Evolutionary conservation across 2,797 vertebrate genomes (phyloP).

Genomic region (Rallus crepitans): DNA sequence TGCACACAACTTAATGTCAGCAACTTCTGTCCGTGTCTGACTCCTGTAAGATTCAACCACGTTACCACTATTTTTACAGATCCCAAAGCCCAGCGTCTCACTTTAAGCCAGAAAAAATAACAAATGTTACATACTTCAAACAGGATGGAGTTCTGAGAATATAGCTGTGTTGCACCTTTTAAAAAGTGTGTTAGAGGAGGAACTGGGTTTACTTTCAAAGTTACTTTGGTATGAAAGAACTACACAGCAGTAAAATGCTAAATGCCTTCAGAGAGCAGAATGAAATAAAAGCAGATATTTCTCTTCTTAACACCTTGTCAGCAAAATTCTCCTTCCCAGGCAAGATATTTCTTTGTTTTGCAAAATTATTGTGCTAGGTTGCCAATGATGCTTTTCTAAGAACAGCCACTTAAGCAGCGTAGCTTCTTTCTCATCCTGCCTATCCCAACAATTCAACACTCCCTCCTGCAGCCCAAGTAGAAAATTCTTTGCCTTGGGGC

Average conservation of each 20-base stretch:
- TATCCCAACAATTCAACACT: slow-evolving; percentile 74
- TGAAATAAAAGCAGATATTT: slow-evolving; percentile 56
- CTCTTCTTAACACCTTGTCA: slow-evolving; percentile 66
- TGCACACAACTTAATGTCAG: background rate
- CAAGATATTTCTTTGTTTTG: slow-evolving; percentile 40
- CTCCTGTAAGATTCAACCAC: background rate
- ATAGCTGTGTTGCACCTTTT: slow-evolving; percentile 21
- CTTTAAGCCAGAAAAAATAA: background rate
- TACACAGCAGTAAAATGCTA: slow-evolving; percentile 61
- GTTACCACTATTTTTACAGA: background rate
- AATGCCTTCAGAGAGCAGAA: slow-evolving; percentile 66
- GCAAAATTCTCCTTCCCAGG: slow-evolving; percentile 67
- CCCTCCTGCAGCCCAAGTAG: slow-evolving; percentile 62
- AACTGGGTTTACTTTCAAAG: slow-evolving; percentile 40
- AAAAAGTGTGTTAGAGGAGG: slow-evolving; percentile 33
- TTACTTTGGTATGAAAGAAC: slow-evolving; percentile 28
- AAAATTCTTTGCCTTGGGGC: slow-evolving; percentile 70
- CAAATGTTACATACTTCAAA: background rate
- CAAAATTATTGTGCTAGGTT: slow-evolving; percentile 57
- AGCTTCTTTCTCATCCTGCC: slow-evolving; percentile 72
- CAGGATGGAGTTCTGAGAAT: background rate
- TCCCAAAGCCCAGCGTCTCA: background rate
- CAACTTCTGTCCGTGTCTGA: background rate
- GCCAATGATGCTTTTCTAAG: slow-evolving; percentile 69
- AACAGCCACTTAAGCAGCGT: slow-evolving; percentile 58